Evolutionary conservation across 2,113 vertebrate species (phyloP).

Genomic region (Ibidorhyncha struthersii): DNA sequence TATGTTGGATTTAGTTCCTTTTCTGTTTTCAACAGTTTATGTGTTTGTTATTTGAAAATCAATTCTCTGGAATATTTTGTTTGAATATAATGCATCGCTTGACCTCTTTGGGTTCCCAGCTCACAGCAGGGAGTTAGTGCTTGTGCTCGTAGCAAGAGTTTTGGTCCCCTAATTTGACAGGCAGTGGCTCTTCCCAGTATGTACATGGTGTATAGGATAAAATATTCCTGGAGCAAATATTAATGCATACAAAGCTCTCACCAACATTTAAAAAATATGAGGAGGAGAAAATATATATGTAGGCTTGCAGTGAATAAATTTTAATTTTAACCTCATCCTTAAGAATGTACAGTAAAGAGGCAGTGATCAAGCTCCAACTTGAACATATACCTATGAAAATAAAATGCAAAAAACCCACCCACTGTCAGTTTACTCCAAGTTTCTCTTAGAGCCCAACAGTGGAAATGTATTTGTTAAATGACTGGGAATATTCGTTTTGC

Average conservation of each 20-base stretch:
- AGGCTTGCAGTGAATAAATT: not conserved
- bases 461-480: not conserved
- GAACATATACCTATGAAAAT: not conserved
- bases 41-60: not conserved
- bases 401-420: not conserved
- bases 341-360: not conserved
- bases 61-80: not conserved
- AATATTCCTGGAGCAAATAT: not conserved
- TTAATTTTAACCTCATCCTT: not conserved
- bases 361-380: not conserved
- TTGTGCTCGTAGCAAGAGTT: not conserved
- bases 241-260: not conserved
- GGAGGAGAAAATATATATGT: not conserved
- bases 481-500: not conserved
- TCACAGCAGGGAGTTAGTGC: not conserved
- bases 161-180: not conserved
- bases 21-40: not conserved
- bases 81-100: not conserved
- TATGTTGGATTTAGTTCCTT: not conserved
- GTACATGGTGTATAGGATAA: not conserved
- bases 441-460: not conserved
- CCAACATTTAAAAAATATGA: not conserved
- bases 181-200: not conserved
- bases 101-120: not conserved
- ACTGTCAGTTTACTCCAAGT: not conserved